Evolutionary conservation across 2,888 invertebrate genomes (phyloP).

Genomic region (Apoda limacodes): DNA sequence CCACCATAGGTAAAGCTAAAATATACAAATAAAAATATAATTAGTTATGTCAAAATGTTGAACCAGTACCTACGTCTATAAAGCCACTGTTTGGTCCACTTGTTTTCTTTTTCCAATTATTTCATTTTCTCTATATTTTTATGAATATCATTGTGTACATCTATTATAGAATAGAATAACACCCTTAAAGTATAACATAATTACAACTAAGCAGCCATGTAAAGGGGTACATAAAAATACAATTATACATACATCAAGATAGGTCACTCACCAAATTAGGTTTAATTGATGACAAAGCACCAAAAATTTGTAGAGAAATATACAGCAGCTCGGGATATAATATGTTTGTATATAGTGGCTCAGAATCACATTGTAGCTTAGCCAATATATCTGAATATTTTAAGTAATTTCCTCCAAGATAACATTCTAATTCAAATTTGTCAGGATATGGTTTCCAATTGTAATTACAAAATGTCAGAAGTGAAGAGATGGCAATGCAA

Average conservation of each 20-base stretch:
- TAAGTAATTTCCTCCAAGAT: conserved; percentile 51
- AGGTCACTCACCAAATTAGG: conserved; percentile 41
- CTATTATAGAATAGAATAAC: too few species aligned
- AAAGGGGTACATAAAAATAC: too few species aligned
- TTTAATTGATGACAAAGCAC: conserved; percentile 35
- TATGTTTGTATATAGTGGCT: conserved; percentile 76
- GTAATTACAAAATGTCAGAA: conserved; percentile 80
- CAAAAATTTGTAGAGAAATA: conserved; percentile 48
- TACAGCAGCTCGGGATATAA: conserved; percentile 63
- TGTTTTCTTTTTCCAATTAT: too few species aligned
- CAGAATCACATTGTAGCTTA: conserved; percentile 70
- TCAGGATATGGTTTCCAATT: conserved; percentile 85
- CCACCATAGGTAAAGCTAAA: conserved; percentile 75
- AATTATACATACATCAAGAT: conserved; percentile 2
- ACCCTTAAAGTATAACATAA: too few species aligned
- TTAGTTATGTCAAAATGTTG: conserved; percentile 2
- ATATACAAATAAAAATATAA: conserved; percentile 4
- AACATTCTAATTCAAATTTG: conserved; percentile 42
- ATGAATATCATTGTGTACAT: too few species aligned
- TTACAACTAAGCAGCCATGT: too few species aligned
- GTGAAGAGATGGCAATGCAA: conserved; percentile 71
- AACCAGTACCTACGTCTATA: too few species aligned
- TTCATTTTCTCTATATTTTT: too few species aligned
- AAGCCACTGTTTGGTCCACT: too few species aligned
- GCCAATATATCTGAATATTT: conserved; percentile 43